phyloP scores from a whole-genome alignment of 1,140 invertebrate species.

The Leptinotarsa texana region DNA sequence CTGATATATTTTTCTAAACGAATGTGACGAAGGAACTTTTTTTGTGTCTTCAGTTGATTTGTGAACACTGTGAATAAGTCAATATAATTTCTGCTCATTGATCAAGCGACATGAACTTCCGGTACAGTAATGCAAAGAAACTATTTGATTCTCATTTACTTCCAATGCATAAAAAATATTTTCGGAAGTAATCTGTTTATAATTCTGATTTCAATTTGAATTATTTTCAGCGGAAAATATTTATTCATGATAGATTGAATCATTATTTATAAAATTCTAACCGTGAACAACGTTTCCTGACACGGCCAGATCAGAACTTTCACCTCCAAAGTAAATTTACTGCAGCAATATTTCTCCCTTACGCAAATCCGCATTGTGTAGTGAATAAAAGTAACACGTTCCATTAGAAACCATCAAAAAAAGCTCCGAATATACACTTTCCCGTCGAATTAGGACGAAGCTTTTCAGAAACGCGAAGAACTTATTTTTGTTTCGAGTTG shows the following conservation, averaged over 20 bases:
- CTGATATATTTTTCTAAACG: too few species aligned
- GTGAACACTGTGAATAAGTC: too few species aligned
- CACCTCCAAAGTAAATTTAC: neutral
- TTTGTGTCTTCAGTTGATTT: too few species aligned
- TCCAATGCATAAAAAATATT: too few species aligned
- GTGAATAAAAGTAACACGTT: neutral
- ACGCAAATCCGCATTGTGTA: neutral
- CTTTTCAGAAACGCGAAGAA: neutral
- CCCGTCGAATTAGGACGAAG: neutral
- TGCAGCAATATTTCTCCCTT: neutral
- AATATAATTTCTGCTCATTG: too few species aligned
- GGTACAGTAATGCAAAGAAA: too few species aligned
- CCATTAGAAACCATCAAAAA: conserved; percentile 7
- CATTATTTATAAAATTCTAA: neutral
- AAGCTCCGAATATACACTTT: neutral
- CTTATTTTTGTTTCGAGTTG: neutral
- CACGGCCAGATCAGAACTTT: neutral
- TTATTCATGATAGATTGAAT: neutral
- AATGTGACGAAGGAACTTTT: too few species aligned
- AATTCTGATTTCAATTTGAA: neutral
- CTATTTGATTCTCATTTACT: too few species aligned
- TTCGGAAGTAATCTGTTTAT: neutral
- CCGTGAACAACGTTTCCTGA: neutral
- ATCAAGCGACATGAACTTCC: too few species aligned
- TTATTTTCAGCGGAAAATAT: neutral